Conservation (phyloP, 1,140 invertebrate species). For the Littorina saxatilis region DNA sequence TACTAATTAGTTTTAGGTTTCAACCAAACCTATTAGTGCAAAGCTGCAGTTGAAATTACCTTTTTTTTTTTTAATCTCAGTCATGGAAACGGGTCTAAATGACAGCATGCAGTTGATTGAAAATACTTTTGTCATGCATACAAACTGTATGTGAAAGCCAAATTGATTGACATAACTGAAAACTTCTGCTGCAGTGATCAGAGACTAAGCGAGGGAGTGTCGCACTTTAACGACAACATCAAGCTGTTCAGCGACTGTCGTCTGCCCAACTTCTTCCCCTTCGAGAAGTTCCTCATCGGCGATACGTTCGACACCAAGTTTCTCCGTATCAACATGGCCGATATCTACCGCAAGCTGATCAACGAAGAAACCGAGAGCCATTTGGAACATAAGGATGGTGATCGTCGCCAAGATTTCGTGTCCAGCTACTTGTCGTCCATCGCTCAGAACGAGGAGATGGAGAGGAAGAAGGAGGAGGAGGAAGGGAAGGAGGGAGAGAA, state of each 20-base stretch:
- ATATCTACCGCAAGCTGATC: constrained; percentile 49
- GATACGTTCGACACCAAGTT: constrained; percentile 50
- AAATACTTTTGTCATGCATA: too few species aligned
- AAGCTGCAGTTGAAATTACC: background rate
- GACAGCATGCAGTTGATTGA: too few species aligned
- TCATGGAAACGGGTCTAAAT: too few species aligned
- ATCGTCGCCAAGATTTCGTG: background rate
- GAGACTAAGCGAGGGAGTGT: constrained; percentile 31
- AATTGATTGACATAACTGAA: too few species aligned
- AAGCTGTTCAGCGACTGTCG: constrained; percentile 43
- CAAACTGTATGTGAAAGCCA: too few species aligned
- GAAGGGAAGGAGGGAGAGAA: constrained; percentile 19
- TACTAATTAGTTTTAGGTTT: background rate
- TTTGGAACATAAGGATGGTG: background rate
- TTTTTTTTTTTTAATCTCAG: background rate
- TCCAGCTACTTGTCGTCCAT: constrained; percentile 24
- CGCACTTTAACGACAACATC: constrained; percentile 44
- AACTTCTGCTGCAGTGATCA: too few species aligned
- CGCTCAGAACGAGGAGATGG: background rate
- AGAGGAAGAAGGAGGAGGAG: constrained; percentile 20
- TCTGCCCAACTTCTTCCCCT: constrained; percentile 49
- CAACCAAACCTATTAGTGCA: background rate
- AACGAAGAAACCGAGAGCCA: constrained; percentile 40
- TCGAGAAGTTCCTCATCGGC: constrained; percentile 48
- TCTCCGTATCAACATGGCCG: constrained; percentile 50